phyloP scores from a whole-genome alignment of 2,888 invertebrate species.

The Arrhopalites spinosus region DNA sequence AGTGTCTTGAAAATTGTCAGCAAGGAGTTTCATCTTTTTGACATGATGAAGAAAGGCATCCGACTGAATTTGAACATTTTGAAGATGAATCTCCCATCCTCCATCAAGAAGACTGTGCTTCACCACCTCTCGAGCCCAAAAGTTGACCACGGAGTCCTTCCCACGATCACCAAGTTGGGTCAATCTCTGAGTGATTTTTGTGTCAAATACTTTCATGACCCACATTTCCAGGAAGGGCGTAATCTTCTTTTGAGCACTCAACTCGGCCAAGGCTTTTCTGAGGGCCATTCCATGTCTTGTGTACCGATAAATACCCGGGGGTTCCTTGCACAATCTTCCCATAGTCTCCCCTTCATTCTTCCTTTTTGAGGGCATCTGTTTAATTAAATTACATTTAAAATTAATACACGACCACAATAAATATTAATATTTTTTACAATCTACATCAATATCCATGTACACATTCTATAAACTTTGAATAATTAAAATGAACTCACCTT shows the following conservation, averaged over 20 bases:
- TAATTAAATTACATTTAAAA: neutral
- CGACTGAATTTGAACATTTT: neutral
- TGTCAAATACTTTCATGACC: slow-evolving; percentile 14
- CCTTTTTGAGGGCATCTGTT: slow-evolving; percentile 5
- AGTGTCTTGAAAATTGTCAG: slow-evolving; percentile 19
- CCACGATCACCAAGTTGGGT: neutral
- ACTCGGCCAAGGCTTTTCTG: neutral
- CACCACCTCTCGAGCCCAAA: neutral
- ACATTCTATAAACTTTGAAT: too few relatives aligned
- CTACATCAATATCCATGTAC: too few relatives aligned
- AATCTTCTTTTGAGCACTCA: neutral
- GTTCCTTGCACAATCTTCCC: neutral
- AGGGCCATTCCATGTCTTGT: neutral
- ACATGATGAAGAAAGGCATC: neutral
- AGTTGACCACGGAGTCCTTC: neutral
- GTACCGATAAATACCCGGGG: slow-evolving; percentile 23
- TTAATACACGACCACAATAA: too few relatives aligned
- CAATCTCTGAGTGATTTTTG: slow-evolving; percentile 18
- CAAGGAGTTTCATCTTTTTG: slow-evolving; percentile 1
- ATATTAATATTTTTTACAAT: too few relatives aligned
- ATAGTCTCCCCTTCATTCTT: neutral
- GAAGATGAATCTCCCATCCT: slow-evolving; percentile 19
- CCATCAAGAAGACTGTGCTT: slow-evolving; percentile 15
- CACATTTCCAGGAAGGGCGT: slow-evolving; percentile 16
- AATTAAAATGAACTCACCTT: too few relatives aligned